Evolutionary conservation across 2,113 vertebrate genomes (phyloP).

Genomic region (Mirounga angustirostris): DNA sequence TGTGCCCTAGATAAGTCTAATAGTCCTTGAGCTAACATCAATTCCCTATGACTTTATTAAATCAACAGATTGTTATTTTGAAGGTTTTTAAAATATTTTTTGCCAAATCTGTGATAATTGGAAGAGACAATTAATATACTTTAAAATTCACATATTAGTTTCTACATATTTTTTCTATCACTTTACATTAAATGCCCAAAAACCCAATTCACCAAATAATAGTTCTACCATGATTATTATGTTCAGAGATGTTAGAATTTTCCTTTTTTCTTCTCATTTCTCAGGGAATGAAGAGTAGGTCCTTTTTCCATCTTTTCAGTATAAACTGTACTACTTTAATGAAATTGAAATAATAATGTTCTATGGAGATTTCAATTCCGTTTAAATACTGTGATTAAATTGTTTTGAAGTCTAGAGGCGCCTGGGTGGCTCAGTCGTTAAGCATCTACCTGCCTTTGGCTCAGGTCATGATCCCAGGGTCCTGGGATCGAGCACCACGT

Average conservation of each 20-base stretch:
- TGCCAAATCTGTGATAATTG: not conserved
- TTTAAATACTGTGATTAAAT: conserved; percentile 30
- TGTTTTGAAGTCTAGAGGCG: not conserved
- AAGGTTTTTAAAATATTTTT: not conserved
- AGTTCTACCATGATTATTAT: not conserved
- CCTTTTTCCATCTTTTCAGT: conserved; percentile 8
- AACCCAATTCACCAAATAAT: not conserved
- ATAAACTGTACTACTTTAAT: not conserved
- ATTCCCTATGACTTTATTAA: not conserved
- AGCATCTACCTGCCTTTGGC: too few species aligned
- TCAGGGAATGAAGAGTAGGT: not conserved
- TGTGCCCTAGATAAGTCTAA: not conserved
- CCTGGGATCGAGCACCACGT: too few species aligned
- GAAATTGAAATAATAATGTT: not conserved
- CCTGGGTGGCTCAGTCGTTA: too few species aligned
- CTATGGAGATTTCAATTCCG: not conserved
- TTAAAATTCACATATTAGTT: conserved; percentile 41
- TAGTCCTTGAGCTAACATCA: not conserved
- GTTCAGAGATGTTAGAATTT: conserved; percentile 45
- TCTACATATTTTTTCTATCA: conserved; percentile 19
- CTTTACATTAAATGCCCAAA: not conserved
- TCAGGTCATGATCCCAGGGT: too few species aligned
- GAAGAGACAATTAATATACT: conserved; percentile 24
- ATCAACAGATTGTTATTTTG: not conserved
- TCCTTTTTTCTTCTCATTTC: conserved; percentile 30